phyloP scores from a whole-genome alignment of 2,888 invertebrate genomes.

The Sepiola atlantica region DNA sequence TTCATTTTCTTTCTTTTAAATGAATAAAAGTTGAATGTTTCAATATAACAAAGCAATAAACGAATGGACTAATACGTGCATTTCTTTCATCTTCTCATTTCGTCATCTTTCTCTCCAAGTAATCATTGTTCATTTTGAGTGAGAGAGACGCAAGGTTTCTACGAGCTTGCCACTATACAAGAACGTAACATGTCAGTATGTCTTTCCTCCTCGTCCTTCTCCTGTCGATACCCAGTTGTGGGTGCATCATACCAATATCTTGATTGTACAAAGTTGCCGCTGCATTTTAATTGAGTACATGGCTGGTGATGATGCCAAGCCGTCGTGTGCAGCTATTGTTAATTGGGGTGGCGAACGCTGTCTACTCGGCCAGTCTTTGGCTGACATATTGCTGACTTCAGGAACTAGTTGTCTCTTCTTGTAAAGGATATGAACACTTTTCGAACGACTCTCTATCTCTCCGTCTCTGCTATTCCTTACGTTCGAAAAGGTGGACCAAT shows the following conservation, averaged over 20 bases:
- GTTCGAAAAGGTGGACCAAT: not conserved
- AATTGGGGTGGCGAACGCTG: conserved; percentile 5
- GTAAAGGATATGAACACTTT: conserved; percentile 32
- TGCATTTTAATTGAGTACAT: not conserved
- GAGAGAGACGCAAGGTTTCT: not conserved
- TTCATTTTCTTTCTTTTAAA: not conserved
- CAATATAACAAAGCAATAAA: not conserved
- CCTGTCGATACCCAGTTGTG: not conserved
- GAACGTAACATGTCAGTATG: conserved; percentile 15
- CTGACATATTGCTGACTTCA: conserved; percentile 14
- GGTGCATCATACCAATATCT: conserved; percentile 13
- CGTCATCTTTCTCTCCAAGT: not conserved
- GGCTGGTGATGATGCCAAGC: not conserved
- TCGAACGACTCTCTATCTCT: not conserved
- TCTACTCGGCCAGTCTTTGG: not conserved
- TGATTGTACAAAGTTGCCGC: not conserved
- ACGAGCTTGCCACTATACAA: not conserved
- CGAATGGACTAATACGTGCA: not conserved
- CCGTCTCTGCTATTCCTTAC: not conserved
- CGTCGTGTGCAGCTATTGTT: conserved; percentile 32
- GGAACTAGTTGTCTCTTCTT: conserved; percentile 32
- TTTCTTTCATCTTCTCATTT: not conserved
- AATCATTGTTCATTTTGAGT: not conserved
- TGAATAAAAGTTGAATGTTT: not conserved
- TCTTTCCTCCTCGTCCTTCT: too few relatives aligned